Evolutionary conservation across 2,888 invertebrate species (phyloP), one percentile per base, ranked within the genome.

Genomic region (Euzetes globulus): DNA sequence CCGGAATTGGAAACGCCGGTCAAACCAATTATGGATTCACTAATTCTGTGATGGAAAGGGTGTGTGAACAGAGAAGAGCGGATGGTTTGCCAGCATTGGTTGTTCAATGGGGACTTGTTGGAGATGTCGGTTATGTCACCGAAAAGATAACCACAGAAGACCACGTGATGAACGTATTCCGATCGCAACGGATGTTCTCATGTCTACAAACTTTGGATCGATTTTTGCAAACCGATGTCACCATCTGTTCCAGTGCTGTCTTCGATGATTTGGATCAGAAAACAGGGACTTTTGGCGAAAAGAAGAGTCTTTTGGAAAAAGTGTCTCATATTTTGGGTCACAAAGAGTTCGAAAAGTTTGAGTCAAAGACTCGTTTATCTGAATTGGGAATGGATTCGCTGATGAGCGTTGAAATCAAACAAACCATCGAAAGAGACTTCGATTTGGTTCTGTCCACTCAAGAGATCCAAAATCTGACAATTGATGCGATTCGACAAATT

Each of bases 91-190:
- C 79, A 94, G 95, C 33, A 96, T 83, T 75, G 83, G 90, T 71
- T 55, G 92, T 99, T 80, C 98, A 99, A 84, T 99, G 98, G 98
- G 98, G 98, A 94, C 97, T 58, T 92, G 98, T 80, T 97, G 98
- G 84, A 98, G 98, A 60, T 19, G 96, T 96, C 55, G 98, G 98
- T 72, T 87, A 98, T 74, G 88, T 98, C 76, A 84, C 91, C 81
- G 94, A 95, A 80, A 90, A 89, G 65, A 90, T 95, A 88, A 86
- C 93, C 65, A 91, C 80, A 72, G 95, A 94, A 83, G 92, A 93
- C 72, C 89, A 91, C 0, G 92, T 92, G 79, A 90, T 98, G 78
- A 94, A 95, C 76, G 98, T 98, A 78, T 1, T 1, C 13, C 83
- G 96, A 79, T 97, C 98, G 17, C 98, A 99, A 84, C 88, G 94